Base-by-base conservation (phyloP, 2,113 vertebrate genomes). In the Peromyscus californicus region DNA sequence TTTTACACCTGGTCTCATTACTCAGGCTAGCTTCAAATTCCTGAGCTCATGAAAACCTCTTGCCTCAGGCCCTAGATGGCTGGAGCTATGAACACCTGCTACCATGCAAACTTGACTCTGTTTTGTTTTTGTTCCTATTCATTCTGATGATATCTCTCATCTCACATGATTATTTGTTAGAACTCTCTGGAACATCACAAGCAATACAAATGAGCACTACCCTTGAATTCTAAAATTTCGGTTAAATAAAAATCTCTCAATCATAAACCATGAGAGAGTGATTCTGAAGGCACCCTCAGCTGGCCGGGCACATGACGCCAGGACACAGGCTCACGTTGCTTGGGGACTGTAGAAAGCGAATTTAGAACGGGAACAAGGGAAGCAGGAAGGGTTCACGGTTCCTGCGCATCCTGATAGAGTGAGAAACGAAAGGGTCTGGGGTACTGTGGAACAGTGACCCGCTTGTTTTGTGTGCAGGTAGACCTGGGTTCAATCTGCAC, bases 381-480 rank as follows among this genome's bases (percentile, higher is more conserved):
- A 57, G 4, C 39, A 8, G 21, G 24, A 80, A 57, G 21, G 36
- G 1, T 65, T 80, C 45, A 48, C 8, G 7, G 17, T 82, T 54
- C 65, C 42, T n/a, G 26, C 15, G 48, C 36, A 22, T 72, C 57
- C 48, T 59, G 82, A 67, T 24, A 45, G 29, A 22, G 51, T 36
- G 48, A 33, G 33, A 39, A 33, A 85, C 24, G 5, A 86, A 54
- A 57, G 22, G 39, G 1, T 21, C 33, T 24, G 79, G 16, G 19
- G 36, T 5, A 80, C 9, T 22, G 72, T 7, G 3, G 57, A 78
- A 39, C 16, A 59, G 59, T 54, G n/a, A 59, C 13, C 22, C 31
- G 0, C 42, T 67, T 22, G 31, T 17, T 10, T 51, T 9, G 59
- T 5, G 1, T 48, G 19, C 31, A 4, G 9, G 31, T 1, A 3